Conservation (phyloP, 2,113 vertebrate genomes). For the Kryptolebias marmoratus region DNA sequence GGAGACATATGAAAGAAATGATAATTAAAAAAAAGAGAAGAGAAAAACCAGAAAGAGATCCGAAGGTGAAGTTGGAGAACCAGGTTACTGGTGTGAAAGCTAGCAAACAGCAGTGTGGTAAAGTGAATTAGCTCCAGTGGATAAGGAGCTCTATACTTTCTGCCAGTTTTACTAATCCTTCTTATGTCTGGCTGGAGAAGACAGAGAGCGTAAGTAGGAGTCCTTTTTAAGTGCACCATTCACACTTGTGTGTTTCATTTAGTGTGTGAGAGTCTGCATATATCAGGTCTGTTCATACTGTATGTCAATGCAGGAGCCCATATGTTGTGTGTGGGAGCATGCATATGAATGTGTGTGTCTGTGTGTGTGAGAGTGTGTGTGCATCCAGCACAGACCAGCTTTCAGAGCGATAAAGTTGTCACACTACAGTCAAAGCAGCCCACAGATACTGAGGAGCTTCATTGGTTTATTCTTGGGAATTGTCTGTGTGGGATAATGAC, state of each 20-base stretch:
- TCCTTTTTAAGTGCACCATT: slow-evolving; percentile 30
- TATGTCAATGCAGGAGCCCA: slow-evolving; percentile 9
- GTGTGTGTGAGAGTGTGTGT: slow-evolving; percentile 11
- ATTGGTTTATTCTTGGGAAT: slow-evolving; percentile 44
- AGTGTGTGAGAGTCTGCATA: slow-evolving; percentile 29
- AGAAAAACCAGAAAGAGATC: slow-evolving; percentile 28
- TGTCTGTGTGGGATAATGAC: slow-evolving; percentile 37
- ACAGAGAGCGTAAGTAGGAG: slow-evolving; percentile 45
- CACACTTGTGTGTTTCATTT: slow-evolving; percentile 2
- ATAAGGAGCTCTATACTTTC: slow-evolving; percentile 62
- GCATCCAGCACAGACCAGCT: slow-evolving; percentile 38
- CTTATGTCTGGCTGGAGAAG: slow-evolving; percentile 63
- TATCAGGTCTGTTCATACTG: slow-evolving; percentile 33
- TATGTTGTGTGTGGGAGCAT: slow-evolving; percentile 21
- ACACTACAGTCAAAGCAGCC: slow-evolving; percentile 30
- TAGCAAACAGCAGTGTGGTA: slow-evolving; percentile 40
- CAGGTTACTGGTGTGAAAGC: slow-evolving; percentile 53
- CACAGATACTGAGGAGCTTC: slow-evolving; percentile 18
- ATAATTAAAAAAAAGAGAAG: slow-evolving; percentile 7
- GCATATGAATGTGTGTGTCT: neutral
- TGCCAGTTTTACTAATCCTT: slow-evolving; percentile 72
- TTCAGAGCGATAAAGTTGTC: slow-evolving; percentile 51
- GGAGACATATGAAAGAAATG: slow-evolving; percentile 8
- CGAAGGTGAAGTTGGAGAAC: slow-evolving; percentile 53
- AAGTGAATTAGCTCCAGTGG: slow-evolving; percentile 74